Conservation (phyloP, 2,888 invertebrate species). For the Polietes domitor region DNA sequence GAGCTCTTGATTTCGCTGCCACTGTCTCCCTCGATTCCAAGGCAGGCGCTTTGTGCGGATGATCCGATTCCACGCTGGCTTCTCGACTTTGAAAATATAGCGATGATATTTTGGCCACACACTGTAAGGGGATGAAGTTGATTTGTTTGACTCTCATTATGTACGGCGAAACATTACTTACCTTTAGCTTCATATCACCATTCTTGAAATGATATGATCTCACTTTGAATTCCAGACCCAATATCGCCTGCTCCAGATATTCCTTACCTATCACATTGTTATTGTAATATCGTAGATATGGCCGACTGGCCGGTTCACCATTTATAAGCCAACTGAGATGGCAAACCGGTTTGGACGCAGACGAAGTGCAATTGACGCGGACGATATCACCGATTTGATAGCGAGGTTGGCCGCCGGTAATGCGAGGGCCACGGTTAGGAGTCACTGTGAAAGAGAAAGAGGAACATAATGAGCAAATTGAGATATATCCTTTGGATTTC, state of each 20-base stretch:
- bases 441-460: constrained; percentile 83
- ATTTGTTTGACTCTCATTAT: not conserved
- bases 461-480: no score
- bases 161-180: constrained; percentile 71
- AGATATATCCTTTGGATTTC: no score
- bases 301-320: constrained; percentile 86
- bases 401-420: constrained; percentile 89
- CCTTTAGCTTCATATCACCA: constrained; percentile 93
- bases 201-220: constrained; percentile 89
- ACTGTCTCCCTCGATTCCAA: constrained; percentile 88
- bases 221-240: constrained; percentile 90
- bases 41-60: constrained; percentile 87
- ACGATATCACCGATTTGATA: constrained; percentile 92
- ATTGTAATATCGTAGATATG: constrained; percentile 82
- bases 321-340: constrained; percentile 93
- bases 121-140: constrained; percentile 80
- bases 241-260: constrained; percentile 87
- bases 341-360: constrained; percentile 90
- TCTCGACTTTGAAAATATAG: constrained; percentile 94
- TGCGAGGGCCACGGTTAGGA: constrained; percentile 90
- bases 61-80: constrained; percentile 91
- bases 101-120: constrained; percentile 92
- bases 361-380: constrained; percentile 92
- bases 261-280: constrained; percentile 83
- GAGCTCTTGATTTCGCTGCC: constrained; percentile 85